These are phyloP conservation scores for Macquaria australasica DNA, from an alignment of 2,113 vertebrate species.

Conservation along the genomic window DNA sequence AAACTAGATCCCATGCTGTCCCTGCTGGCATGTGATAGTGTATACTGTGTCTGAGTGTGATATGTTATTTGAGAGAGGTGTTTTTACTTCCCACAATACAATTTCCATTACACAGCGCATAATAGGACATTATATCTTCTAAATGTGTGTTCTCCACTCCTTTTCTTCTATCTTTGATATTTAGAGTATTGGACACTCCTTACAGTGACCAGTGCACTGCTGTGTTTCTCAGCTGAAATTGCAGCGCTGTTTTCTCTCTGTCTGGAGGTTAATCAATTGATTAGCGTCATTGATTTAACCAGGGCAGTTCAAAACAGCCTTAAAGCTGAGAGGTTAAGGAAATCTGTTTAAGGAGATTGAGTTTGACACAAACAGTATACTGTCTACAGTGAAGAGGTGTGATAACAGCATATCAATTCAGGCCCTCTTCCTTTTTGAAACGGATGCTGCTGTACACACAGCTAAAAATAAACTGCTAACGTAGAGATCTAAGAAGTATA, in stretches of 20 bases:
- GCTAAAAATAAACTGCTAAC: background rate
- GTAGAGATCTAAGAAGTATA: background rate
- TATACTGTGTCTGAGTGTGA: constrained; percentile 24
- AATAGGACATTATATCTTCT: background rate
- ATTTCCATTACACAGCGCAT: constrained; percentile 5
- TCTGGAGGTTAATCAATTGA: constrained; percentile 40
- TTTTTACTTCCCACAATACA: background rate
- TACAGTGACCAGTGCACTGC: background rate
- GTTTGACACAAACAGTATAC: background rate
- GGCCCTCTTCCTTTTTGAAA: background rate
- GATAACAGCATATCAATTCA: background rate
- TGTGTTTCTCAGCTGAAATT: background rate
- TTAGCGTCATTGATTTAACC: constrained; percentile 50
- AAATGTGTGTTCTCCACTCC: background rate
- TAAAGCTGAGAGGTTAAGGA: background rate
- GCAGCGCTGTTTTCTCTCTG: background rate
- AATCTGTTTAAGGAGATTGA: background rate
- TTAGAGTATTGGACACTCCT: background rate
- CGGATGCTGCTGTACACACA: background rate
- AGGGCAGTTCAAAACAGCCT: background rate
- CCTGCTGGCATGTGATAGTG: constrained; percentile 44
- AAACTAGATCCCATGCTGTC: constrained; percentile 52
- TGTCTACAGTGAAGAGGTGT: background rate
- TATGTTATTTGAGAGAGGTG: background rate
- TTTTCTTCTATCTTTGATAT: background rate